phyloP scores from a whole-genome alignment of 2,113 vertebrate species.

The Planiliza haematocheilus region DNA sequence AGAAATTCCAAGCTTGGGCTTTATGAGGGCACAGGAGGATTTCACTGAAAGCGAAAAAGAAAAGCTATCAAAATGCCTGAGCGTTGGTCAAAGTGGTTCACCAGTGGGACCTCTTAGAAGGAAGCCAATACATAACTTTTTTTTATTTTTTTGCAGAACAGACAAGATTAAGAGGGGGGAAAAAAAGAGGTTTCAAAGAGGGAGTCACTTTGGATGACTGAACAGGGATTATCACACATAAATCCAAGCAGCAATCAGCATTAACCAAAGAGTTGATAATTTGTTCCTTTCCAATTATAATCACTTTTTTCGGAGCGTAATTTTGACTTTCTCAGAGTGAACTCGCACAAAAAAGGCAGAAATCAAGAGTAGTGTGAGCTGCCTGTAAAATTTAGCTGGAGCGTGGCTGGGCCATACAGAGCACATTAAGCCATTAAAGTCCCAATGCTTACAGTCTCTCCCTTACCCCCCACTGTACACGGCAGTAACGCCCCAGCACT shows the following conservation, averaged over 20 bases:
- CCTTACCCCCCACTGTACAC: slow-evolving; percentile 69
- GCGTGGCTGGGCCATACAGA: slow-evolving; percentile 43
- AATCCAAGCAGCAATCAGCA: slow-evolving; percentile 69
- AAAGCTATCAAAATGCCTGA: slow-evolving; percentile 38
- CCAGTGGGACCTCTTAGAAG: slow-evolving; percentile 32
- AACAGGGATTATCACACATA: slow-evolving; percentile 70
- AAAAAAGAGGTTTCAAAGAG: slow-evolving; percentile 50
- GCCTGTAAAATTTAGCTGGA: slow-evolving; percentile 42
- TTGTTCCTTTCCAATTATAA: slow-evolving; percentile 69
- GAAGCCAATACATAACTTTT: slow-evolving; percentile 42
- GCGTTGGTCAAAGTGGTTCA: slow-evolving; percentile 51
- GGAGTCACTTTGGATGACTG: slow-evolving; percentile 54
- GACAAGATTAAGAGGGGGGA: slow-evolving; percentile 51
- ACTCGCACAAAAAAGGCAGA: slow-evolving; percentile 51
- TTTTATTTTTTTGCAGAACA: slow-evolving; percentile 47
- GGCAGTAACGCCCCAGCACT: slow-evolving; percentile 54
- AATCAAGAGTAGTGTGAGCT: slow-evolving; percentile 41
- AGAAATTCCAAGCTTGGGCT: slow-evolving; percentile 17
- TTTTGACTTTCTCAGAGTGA: slow-evolving; percentile 54
- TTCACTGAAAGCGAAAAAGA: slow-evolving; percentile 41
- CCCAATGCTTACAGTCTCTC: slow-evolving; percentile 45
- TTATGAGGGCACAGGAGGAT: slow-evolving; percentile 8
- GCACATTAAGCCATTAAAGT: slow-evolving; percentile 73
- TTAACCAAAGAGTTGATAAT: slow-evolving; percentile 69
- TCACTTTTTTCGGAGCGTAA: slow-evolving; percentile 64